Percentiles rank a stretch among this genome's conserved stretches.
These are phyloP conservation scores for Heliangelus exortis DNA, from an alignment of 2,797 vertebrate genomes.

Conservation along the genomic window DNA sequence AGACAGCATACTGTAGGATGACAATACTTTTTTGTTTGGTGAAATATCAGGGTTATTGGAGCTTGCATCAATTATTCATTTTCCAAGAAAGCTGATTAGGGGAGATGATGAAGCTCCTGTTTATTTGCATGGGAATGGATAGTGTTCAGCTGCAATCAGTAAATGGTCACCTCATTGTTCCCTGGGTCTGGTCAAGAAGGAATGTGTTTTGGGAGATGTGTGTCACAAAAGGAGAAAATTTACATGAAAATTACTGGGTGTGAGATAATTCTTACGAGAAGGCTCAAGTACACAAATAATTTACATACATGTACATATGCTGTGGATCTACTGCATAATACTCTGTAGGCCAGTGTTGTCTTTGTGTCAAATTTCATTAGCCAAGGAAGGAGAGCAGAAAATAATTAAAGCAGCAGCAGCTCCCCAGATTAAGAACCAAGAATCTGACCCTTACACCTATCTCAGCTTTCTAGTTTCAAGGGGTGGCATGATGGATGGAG, in stretches of 20 bases:
- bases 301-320: not conserved
- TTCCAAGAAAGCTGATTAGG: not conserved
- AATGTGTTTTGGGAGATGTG: not conserved
- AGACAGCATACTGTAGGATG: not conserved
- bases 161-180: not conserved
- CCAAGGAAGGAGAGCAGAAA: not conserved
- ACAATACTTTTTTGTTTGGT: not conserved
- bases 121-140: not conserved
- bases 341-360: not conserved
- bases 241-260: not conserved
- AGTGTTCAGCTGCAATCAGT: not conserved
- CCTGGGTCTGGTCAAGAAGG: not conserved
- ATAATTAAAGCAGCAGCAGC: not conserved
- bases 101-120: not conserved
- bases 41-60: not conserved
- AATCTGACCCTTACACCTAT: not conserved
- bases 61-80: not conserved
- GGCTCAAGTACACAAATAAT: not conserved
- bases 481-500: not conserved
- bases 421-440: not conserved
- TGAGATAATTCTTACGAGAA: not conserved
- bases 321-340: not conserved
- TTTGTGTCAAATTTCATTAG: not conserved
- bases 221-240: not conserved
- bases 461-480: not conserved